phyloP scores from a whole-genome alignment of 1,140 invertebrate species.

The Pseudomyrmex pallidus region DNA sequence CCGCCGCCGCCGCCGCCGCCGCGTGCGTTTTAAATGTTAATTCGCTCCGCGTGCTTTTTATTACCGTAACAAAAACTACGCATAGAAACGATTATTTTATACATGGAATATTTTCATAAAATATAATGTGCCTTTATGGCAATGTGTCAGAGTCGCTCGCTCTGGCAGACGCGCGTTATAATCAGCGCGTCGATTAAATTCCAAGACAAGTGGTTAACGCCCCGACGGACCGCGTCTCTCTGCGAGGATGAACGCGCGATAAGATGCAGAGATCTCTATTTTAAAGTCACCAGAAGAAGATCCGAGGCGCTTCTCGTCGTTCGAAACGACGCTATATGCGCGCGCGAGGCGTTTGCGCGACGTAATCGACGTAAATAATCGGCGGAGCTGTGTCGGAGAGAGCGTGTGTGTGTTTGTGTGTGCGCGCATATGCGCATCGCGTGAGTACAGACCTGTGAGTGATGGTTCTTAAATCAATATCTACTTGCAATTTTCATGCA shows the following conservation, averaged over 20 bases:
- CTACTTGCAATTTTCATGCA: slow-evolving; percentile 45
- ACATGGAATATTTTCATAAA: background rate
- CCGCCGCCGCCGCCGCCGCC: no score
- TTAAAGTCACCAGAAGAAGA: background rate
- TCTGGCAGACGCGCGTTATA: background rate
- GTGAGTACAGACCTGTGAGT: background rate
- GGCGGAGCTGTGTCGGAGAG: background rate
- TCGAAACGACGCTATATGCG: background rate
- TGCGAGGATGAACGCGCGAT: slow-evolving; percentile 3
- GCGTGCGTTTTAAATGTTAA: background rate
- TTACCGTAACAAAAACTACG: background rate
- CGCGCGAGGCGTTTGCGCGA: slow-evolving; percentile 1
- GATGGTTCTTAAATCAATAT: slow-evolving; percentile 55
- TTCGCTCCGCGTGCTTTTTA: background rate
- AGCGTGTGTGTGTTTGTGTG: background rate
- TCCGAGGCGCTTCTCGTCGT: background rate
- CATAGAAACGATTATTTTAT: slow-evolving; percentile 5
- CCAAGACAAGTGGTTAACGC: slow-evolving; percentile 29
- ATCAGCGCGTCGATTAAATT: slow-evolving; percentile 42
- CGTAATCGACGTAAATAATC: slow-evolving; percentile 56
- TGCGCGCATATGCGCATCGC: background rate
- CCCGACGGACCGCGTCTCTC: slow-evolving; percentile 8
- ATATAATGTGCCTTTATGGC: background rate
- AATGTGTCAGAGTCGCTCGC: background rate
- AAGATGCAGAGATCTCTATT: slow-evolving; percentile 3